A percentile compares a stretch with the other conserved stretches of the same genome.
Conservation (phyloP, 2,888 invertebrate genomes). For the Tinea semifulvella region DNA sequence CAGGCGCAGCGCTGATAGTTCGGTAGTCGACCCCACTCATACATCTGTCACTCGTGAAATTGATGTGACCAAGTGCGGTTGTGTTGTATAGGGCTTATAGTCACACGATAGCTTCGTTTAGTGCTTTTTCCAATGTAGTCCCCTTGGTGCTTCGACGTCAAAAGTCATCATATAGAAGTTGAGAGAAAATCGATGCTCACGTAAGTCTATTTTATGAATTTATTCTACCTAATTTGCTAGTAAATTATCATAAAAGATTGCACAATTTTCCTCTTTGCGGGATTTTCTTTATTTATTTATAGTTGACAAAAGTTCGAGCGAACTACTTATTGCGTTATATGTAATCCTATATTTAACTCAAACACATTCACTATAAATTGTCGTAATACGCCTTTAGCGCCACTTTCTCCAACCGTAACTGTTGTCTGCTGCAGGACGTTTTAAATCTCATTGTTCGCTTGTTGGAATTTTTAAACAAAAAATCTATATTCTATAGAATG, state of each 20-base stretch:
- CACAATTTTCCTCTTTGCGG: constrained; percentile 30
- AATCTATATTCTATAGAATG: not conserved
- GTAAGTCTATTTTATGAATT: constrained; percentile 34
- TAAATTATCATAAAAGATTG: constrained; percentile 27
- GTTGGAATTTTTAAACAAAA: constrained; percentile 5
- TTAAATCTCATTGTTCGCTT: not conserved
- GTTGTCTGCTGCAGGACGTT: not conserved
- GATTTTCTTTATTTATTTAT: no score
- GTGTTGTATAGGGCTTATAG: constrained; percentile 60
- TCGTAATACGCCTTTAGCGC: no score
- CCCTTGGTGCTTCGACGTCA: constrained; percentile 36
- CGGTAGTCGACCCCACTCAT: not conserved
- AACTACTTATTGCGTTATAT: no score
- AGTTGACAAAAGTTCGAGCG: no score
- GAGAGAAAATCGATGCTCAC: constrained; percentile 60
- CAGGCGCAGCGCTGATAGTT: constrained; percentile 4
- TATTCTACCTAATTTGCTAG: constrained; percentile 16
- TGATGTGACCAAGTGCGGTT: constrained; percentile 55
- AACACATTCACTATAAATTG: no score
- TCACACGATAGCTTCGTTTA: constrained; percentile 55
- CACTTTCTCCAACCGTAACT: no score
- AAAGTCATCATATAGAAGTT: constrained; percentile 44
- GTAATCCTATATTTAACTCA: no score
- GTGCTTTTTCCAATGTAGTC: constrained; percentile 67
- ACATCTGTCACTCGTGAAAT: constrained; percentile 39